These are phyloP conservation scores for Pyrocoelia pectoralis DNA, from an alignment of 2,888 invertebrate genomes.

Conservation along the genomic window DNA sequence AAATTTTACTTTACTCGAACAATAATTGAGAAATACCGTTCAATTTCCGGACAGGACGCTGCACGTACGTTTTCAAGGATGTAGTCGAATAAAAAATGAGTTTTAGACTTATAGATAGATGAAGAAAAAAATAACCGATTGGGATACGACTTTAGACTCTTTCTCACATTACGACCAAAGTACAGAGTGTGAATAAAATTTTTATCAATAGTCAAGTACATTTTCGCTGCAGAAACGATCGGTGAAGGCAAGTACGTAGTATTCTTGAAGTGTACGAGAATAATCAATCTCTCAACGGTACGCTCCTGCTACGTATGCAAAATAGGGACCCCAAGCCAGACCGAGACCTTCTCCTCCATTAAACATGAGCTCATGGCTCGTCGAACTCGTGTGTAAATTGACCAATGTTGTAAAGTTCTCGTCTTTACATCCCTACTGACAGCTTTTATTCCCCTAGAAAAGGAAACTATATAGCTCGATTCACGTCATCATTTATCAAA, in stretches of 20 bases:
- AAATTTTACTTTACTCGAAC: slow-evolving; percentile 36
- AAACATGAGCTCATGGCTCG: slow-evolving; percentile 40
- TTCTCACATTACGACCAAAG: background rate
- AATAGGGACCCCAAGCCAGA: slow-evolving; percentile 35
- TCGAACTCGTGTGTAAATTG: slow-evolving; percentile 41
- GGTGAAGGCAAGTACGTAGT: slow-evolving; percentile 21
- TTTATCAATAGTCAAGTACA: background rate
- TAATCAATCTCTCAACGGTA: slow-evolving; percentile 43
- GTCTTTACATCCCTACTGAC: slow-evolving; percentile 1
- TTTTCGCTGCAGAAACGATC: background rate
- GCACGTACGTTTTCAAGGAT: slow-evolving; percentile 32
- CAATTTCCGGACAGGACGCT: slow-evolving; percentile 37
- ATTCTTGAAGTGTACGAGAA: slow-evolving; percentile 38
- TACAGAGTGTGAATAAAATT: background rate
- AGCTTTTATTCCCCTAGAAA: background rate
- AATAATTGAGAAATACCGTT: slow-evolving; percentile 41
- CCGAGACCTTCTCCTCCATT: slow-evolving; percentile 39
- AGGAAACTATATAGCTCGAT: too few relatives aligned
- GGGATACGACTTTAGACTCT: background rate
- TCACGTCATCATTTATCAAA: background rate
- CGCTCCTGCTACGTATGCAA: slow-evolving; percentile 44
- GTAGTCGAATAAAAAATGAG: slow-evolving; percentile 21
- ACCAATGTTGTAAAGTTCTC: slow-evolving; percentile 36
- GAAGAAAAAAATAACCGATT: background rate
- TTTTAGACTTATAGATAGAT: background rate